These are phyloP conservation scores for Neodiprion fabricii DNA, from an alignment of 1,140 invertebrate species.

Conservation along the genomic window DNA sequence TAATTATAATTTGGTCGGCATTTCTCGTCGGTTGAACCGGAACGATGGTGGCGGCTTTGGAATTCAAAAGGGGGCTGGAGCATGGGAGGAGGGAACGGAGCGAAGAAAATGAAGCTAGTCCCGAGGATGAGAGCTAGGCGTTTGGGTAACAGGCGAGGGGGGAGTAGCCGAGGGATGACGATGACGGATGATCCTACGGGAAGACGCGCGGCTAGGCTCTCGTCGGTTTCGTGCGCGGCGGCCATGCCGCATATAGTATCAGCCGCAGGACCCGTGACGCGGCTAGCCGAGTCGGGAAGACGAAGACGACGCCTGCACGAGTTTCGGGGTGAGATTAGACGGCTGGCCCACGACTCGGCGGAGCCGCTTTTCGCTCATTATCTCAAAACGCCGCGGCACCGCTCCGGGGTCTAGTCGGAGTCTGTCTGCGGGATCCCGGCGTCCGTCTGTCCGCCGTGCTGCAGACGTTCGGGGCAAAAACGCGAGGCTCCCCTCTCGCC, in stretches of 20 bases:
- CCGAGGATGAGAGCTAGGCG: constrained; percentile 22
- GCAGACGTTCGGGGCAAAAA: not conserved
- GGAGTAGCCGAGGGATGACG: constrained; percentile 43
- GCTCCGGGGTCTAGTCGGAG: not conserved
- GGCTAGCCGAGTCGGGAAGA: not conserved
- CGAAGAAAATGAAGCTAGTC: constrained; percentile 32
- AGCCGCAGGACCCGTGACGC: not conserved
- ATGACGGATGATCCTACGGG: constrained; percentile 52
- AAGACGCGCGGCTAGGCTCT: constrained; percentile 42
- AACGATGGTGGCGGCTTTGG: constrained; percentile 12
- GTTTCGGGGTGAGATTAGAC: constrained; percentile 1
- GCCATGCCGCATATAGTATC: constrained; percentile 24
- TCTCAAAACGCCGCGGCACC: not conserved
- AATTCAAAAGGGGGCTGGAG: constrained; percentile 8
- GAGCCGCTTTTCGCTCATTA: constrained; percentile 4
- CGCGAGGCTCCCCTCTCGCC: not conserved
- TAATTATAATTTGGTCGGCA: constrained; percentile 1
- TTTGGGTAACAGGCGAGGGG: constrained; percentile 33
- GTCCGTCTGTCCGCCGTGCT: not conserved
- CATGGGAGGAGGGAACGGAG: constrained; percentile 32
- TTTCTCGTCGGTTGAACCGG: not conserved
- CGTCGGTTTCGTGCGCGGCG: constrained; percentile 42
- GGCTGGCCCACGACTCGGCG: not conserved
- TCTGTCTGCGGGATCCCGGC: not conserved
- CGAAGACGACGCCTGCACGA: no score